Percentiles rank a stretch among this genome's conserved stretches.
phyloP scores from a whole-genome alignment of 2,113 vertebrate species.

The Hyla sarda region DNA sequence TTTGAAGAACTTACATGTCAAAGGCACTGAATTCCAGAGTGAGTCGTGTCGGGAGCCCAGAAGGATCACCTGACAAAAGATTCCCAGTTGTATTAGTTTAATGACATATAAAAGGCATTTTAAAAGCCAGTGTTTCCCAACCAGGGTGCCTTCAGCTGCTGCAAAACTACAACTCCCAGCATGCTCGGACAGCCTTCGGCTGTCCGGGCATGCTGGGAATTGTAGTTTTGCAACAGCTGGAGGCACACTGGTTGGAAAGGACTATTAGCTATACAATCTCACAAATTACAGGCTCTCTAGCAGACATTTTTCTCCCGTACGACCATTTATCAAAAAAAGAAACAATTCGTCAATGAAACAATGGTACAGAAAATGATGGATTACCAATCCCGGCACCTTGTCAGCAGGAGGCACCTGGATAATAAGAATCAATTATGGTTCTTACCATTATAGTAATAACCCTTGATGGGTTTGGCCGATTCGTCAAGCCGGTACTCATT shows the following conservation, averaged over 20 bases:
- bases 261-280: not conserved
- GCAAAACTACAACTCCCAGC: no score
- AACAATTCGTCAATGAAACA: not conserved
- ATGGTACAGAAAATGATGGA: not conserved
- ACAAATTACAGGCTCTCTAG: no score
- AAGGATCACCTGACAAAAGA: conserved; percentile 83
- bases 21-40: conserved; percentile 97
- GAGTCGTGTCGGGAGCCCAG: conserved; percentile 89
- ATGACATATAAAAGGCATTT: not conserved
- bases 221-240: no score
- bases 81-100: not conserved
- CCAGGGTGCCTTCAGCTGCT: no score
- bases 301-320: no score
- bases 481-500: conserved; percentile 92
- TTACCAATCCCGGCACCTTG: not conserved
- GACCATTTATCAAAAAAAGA: not conserved
- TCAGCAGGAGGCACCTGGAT: not conserved
- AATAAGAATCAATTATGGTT: not conserved
- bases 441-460: conserved; percentile 95
- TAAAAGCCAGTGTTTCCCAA: no score
- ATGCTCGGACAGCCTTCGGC: no score
- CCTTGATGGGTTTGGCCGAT: conserved; percentile 87
- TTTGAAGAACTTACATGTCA: conserved; percentile 84
- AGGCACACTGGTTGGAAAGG: no score
- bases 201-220: no score